Evolutionary conservation across 2,113 vertebrate genomes (phyloP), one percentile per base, ranked within the genome.

Genomic region (Catharus minimus): DNA sequence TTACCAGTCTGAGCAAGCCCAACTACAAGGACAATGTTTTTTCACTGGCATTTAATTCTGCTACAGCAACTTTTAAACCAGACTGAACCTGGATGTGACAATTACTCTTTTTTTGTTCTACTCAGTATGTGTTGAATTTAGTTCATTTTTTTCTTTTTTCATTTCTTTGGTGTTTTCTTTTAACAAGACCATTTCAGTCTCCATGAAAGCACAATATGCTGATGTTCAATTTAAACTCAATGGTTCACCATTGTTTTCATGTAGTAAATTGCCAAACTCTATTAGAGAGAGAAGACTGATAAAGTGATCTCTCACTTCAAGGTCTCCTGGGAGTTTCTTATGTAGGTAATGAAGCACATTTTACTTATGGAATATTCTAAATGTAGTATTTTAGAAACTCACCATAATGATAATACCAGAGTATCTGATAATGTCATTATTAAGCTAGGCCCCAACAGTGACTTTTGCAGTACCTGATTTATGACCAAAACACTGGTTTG

Each of bases 261-360:
- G 82, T 71, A 94, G 84, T 30, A 94, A 92, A 95, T 93, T 93
- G 87, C 93, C 84, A 92, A 92, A 93, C 62, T 72, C 66, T 91
- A 61, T 36, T 79, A 93, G 66, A 87, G 66, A 43, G 46, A 68
- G 71, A 93, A 87, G 67, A 43, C 82, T 87, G 94, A 94, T 85
- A 91, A 91, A 96, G 74, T 57, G 87, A 91, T 94, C 87, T 72
- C 91, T 94, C 82, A 92, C 78, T 94, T 91, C 71, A 73, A 65
- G 82, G 58, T 92, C 91, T 94, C 95, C 74, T 50, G 84, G 43
- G 91, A 91, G 43, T 60, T 90, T 92, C 71, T 89, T 86, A 92
- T 61, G 91, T 78, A 90, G 91, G 89, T 82, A 94, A 85, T 28
- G 53, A 84, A 91, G 82, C 75, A 79, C 33, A 66, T 79, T 92